phyloP scores from a whole-genome alignment of 2,113 vertebrate species.

The Chaetops frenatus region DNA sequence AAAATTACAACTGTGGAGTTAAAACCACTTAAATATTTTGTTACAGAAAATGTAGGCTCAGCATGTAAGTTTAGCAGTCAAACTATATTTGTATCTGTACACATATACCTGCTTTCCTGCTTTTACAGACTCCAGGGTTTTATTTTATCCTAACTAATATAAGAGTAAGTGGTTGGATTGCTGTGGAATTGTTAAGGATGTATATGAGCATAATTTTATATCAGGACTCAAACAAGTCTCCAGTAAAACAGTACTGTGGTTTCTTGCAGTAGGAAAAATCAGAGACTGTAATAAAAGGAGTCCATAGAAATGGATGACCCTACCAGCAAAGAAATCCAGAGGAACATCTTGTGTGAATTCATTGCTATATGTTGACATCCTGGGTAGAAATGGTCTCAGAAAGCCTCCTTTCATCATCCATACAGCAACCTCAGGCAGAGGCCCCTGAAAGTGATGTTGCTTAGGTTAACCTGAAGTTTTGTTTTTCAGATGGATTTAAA shows the following conservation, averaged over 20 bases:
- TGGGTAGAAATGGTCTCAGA: not conserved
- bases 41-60: constrained; percentile 42
- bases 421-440: not conserved
- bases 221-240: not conserved
- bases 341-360: constrained; percentile 24
- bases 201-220: not conserved
- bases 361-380: not conserved
- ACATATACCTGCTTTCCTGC: not conserved
- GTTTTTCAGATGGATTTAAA: constrained; percentile 6
- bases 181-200: not conserved
- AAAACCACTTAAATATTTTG: constrained; percentile 62
- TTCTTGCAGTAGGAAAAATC: not conserved
- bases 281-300: not conserved
- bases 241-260: not conserved
- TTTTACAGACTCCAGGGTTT: not conserved
- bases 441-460: not conserved
- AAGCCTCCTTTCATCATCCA: not conserved
- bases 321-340: not conserved
- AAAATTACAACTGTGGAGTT: not conserved
- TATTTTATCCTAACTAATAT: not conserved
- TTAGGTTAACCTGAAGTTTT: not conserved
- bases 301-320: not conserved
- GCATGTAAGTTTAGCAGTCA: constrained; percentile 17
- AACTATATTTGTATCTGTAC: not conserved
- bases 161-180: not conserved